Evolutionary conservation across 2,888 invertebrate species (phyloP), one percentile per base, ranked within the genome.

Genomic region (Sinohyriopsis cumingii): DNA sequence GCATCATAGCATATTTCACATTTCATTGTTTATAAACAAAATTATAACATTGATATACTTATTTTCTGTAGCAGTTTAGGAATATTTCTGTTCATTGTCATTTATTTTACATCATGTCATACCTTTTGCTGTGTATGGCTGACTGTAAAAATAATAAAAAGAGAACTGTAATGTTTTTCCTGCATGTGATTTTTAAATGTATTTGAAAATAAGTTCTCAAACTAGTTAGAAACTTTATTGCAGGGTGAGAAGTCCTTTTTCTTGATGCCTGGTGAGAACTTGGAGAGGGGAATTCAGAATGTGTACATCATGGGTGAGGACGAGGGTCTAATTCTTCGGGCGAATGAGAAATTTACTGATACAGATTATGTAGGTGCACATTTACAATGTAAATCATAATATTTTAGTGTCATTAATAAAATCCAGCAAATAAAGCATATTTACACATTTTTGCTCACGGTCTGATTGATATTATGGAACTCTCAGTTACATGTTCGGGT

Each of bases 231-330:
- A 33, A 45, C 24, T 59, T 22, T 66, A 59, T 77, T 78, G n/a
- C 76, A 90, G 87, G 91, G 91, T 54, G 91, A 91, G 80, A 90
- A 86, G 76, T 90, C 91, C 0, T 92, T 92, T 83, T 91, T 91
- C 86, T 82, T 92, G 72, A 84, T 89, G 82, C 91, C 91, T 12
- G 91, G 91, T 15, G 91, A 91, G 80, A 69, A 73, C n/a, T 81
- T 92, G 65, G 91, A 91, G 79, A 79, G 87, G 65, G 91, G 91
- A 55, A 91, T 91, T 61, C 90, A 91, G 83, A 88, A 90, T 78
- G 85, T 91, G 5, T 90, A 88, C 73, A 88, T 92, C 33, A 83
- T 91, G 15, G 89, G 90, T 67, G 91, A 91, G 80, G 89, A 91
- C 75, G 91, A 92, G 81, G 91, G 91, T 0, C 81, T 92, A 4